These are phyloP conservation scores for Arion vulgaris DNA, from an alignment of 1,140 invertebrate genomes.

Conservation along the genomic window DNA sequence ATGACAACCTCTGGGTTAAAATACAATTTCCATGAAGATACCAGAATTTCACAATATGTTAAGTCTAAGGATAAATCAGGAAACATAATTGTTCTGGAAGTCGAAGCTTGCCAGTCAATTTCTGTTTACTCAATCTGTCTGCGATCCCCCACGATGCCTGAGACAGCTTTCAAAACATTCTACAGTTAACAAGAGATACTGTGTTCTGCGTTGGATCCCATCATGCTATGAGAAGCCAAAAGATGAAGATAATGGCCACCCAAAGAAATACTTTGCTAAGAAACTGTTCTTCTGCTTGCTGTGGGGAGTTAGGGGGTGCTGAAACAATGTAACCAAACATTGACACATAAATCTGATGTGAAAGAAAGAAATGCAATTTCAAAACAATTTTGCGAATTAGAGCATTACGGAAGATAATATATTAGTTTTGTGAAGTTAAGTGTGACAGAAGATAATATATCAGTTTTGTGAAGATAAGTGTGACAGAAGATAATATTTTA, in stretches of 20 bases:
- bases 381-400: no score
- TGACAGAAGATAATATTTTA: no score
- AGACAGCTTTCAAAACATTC: no score
- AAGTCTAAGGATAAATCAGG: background rate
- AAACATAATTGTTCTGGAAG: background rate
- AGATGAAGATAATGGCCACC: conserved; percentile 90
- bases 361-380: no score
- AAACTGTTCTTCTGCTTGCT: conserved; percentile 92
- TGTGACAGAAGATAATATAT: no score
- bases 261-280: conserved; percentile 94
- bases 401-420: no score
- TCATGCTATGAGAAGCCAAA: conserved; percentile 93
- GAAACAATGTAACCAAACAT: conserved; percentile 72
- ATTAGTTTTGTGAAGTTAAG: no score
- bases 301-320: conserved; percentile 85
- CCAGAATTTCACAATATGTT: background rate
- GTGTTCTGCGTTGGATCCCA: conserved; percentile 2
- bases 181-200: background rate
- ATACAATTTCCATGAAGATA: background rate
- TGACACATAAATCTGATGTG: no score
- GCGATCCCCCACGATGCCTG: no score
- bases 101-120: background rate
- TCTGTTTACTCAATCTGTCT: no score
- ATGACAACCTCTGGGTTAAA: background rate
- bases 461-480: no score